Evolutionary conservation across 2,797 vertebrate genomes (phyloP).

Genomic region (Sphenopsis melanotis): DNA sequence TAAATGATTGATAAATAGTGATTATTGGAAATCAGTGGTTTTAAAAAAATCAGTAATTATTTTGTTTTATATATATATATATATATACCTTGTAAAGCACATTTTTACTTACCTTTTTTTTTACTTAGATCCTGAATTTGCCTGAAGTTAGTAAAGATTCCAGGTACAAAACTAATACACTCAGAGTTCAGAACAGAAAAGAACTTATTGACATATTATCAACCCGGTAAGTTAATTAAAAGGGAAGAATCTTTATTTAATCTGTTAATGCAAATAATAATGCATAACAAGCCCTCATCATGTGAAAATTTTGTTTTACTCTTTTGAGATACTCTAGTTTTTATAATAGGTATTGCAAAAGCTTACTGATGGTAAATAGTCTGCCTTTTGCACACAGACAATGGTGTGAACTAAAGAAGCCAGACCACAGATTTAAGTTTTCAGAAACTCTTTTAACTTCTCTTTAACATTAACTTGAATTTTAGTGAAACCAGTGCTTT

Average conservation of each 20-base stretch:
- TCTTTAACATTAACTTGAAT: not conserved
- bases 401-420: not conserved
- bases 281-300: not conserved
- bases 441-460: not conserved
- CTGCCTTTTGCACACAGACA: not conserved
- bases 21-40: not conserved
- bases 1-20: not conserved
- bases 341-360: not conserved
- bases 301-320: not conserved
- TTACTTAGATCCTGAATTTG: slow-evolving; percentile 83
- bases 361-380: not conserved
- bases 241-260: not conserved
- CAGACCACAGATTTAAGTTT: not conserved
- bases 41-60: not conserved
- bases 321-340: not conserved
- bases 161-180: slow-evolving; percentile 85
- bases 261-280: not conserved
- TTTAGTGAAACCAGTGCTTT: not conserved
- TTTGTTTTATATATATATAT: not conserved
- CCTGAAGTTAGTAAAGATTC: slow-evolving; percentile 76
- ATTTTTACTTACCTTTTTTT: slow-evolving; percentile 18
- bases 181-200: slow-evolving; percentile 87
- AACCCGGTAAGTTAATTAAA: slow-evolving; percentile 74
- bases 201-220: slow-evolving; percentile 77
- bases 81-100: not conserved